Evolutionary conservation across 1,140 invertebrate species (phyloP).

Genomic region (Zaprionus nigranus): DNA sequence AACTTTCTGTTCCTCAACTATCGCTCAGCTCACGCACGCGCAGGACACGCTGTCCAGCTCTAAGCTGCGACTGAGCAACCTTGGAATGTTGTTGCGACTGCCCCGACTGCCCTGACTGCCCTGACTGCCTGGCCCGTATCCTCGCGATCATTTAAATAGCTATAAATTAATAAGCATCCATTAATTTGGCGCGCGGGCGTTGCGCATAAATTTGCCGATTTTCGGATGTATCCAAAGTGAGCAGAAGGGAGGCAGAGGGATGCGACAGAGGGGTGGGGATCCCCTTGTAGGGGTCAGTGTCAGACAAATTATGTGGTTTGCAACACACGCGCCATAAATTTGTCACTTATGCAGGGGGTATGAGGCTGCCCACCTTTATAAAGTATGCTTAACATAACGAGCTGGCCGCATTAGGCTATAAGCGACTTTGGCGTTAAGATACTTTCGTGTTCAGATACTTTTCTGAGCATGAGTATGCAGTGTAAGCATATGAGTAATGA

Average conservation of each 20-base stretch:
- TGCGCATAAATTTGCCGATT: slow-evolving; percentile 77
- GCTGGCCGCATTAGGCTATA: slow-evolving; percentile 35
- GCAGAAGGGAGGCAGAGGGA: slow-evolving; percentile 2
- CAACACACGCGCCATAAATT: slow-evolving; percentile 82
- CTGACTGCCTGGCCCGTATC: slow-evolving; percentile 54
- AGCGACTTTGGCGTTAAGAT: slow-evolving; percentile 19
- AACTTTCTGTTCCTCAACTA: not conserved
- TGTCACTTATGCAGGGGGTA: slow-evolving; percentile 66
- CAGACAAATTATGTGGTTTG: slow-evolving; percentile 81
- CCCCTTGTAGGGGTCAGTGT: slow-evolving; percentile 53
- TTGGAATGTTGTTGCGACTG: slow-evolving; percentile 47
- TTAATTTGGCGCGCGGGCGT: slow-evolving; percentile 80
- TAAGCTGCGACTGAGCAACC: slow-evolving; percentile 25
- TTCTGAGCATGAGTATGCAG: not conserved
- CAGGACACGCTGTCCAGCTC: slow-evolving; percentile 9
- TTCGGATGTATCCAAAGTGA: slow-evolving; percentile 55
- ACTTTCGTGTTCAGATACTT: not conserved
- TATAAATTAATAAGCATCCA: slow-evolving; percentile 83
- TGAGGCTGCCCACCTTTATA: slow-evolving; percentile 27
- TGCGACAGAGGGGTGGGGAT: not conserved
- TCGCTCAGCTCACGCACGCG: not conserved
- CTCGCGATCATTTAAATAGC: slow-evolving; percentile 80
- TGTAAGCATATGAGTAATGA: slow-evolving; percentile 9
- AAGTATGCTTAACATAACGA: slow-evolving; percentile 44
- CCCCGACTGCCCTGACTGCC: not conserved